Conservation (phyloP, 2,113 vertebrate species). For the Lycocorax pyrrhopterus region DNA sequence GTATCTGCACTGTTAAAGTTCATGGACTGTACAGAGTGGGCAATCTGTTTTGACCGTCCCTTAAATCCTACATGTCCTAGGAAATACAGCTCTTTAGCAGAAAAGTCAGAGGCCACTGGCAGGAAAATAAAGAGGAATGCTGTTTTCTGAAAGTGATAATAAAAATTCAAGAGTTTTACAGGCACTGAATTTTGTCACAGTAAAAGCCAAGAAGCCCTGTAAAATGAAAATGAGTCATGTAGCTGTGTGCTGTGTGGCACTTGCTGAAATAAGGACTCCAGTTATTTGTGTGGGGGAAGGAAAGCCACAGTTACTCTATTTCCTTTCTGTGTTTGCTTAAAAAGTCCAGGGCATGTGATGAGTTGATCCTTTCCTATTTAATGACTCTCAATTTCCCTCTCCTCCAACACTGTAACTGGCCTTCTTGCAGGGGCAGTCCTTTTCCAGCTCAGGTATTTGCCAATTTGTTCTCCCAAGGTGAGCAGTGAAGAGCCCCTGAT, state of each 20-base stretch:
- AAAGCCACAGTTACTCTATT: background rate
- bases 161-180: background rate
- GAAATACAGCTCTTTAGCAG: background rate
- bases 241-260: background rate
- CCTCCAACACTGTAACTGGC: background rate
- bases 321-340: slow-evolving; percentile 9
- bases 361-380: slow-evolving; percentile 20
- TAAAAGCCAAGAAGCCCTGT: background rate
- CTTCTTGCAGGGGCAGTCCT: background rate
- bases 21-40: background rate
- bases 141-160: background rate
- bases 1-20: background rate
- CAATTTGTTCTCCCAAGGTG: background rate
- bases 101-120: background rate
- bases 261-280: background rate
- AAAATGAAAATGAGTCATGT: background rate
- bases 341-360: background rate
- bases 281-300: background rate
- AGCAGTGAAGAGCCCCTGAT: background rate
- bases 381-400: slow-evolving; percentile 33
- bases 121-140: background rate
- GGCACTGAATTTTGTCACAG: background rate
- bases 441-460: background rate
- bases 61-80: background rate
- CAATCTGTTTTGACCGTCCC: background rate